A percentile compares a stretch with the other conserved stretches of the same genome.
Evolutionary conservation across 2,797 vertebrate genomes (phyloP).

Genomic region (Phoeniculus purpureus): DNA sequence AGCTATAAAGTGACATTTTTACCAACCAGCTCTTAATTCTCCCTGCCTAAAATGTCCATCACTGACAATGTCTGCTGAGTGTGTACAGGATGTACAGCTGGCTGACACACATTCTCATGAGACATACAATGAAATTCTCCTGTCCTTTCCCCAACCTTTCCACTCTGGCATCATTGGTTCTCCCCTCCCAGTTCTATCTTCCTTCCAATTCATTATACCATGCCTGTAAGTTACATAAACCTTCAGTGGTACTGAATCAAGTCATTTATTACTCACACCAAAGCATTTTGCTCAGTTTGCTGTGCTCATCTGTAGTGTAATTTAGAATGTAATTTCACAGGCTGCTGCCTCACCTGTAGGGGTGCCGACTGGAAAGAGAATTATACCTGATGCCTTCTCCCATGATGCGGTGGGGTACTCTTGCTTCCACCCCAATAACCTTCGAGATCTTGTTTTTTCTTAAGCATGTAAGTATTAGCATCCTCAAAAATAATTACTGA

Average conservation of each 20-base stretch:
- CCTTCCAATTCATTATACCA: neutral
- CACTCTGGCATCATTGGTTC: neutral
- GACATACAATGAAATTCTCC: neutral
- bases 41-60: neutral
- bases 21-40: neutral
- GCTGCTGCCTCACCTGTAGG: conserved; percentile 89
- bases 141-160: conserved; percentile 51
- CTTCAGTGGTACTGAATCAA: conserved; percentile 62
- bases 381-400: conserved; percentile 75
- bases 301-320: conserved; percentile 80
- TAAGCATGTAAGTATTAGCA: neutral
- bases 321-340: conserved; percentile 95
- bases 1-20: neutral
- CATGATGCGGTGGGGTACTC: conserved; percentile 63
- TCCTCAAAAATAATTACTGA: conserved; percentile 75
- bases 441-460: neutral
- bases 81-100: neutral
- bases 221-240: conserved; percentile 45
- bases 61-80: neutral
- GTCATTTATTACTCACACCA: conserved; percentile 74
- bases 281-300: conserved; percentile 62
- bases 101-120: conserved; percentile 13
- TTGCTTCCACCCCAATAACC: conserved; percentile 18
- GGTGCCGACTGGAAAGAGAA: conserved; percentile 82
- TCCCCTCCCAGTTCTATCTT: neutral